These are phyloP conservation scores for Acanthosepion lycidas DNA, from an alignment of 2,888 invertebrate species.

Conservation along the genomic window DNA sequence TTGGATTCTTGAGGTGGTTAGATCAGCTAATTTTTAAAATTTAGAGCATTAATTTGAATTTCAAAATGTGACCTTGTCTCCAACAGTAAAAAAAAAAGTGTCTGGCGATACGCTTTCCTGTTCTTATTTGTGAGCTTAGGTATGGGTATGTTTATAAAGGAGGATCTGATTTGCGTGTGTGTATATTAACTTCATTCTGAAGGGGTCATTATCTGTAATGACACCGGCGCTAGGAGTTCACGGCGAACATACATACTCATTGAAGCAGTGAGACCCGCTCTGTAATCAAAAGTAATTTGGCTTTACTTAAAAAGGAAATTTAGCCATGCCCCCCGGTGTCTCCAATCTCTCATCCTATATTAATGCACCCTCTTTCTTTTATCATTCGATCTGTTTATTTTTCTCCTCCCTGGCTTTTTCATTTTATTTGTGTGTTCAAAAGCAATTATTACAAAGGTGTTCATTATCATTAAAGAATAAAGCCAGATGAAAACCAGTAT, in stretches of 20 bases:
- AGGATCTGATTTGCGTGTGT: neutral
- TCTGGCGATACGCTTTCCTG: neutral
- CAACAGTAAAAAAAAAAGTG: neutral
- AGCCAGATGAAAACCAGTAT: no score
- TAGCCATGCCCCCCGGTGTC: neutral
- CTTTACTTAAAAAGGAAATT: neutral
- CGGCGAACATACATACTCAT: neutral
- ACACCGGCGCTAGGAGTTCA: neutral
- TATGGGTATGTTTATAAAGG: neutral
- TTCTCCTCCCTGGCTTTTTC: neutral
- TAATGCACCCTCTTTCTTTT: neutral
- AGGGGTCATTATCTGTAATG: neutral
- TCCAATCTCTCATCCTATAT: neutral
- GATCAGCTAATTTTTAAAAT: no score
- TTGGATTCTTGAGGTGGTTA: no score
- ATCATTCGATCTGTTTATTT: neutral
- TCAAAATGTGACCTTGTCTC: neutral
- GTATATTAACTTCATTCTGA: neutral
- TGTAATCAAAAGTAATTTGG: slow-evolving; percentile 8
- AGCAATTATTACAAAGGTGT: no score
- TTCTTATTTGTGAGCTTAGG: neutral
- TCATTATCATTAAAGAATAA: no score
- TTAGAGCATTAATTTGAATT: neutral
- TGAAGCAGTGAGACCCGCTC: neutral
- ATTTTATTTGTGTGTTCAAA: no score